Base-by-base conservation (phyloP, 92 coral and sea anemone species). In the Chrysogorgia sp. region DNA sequence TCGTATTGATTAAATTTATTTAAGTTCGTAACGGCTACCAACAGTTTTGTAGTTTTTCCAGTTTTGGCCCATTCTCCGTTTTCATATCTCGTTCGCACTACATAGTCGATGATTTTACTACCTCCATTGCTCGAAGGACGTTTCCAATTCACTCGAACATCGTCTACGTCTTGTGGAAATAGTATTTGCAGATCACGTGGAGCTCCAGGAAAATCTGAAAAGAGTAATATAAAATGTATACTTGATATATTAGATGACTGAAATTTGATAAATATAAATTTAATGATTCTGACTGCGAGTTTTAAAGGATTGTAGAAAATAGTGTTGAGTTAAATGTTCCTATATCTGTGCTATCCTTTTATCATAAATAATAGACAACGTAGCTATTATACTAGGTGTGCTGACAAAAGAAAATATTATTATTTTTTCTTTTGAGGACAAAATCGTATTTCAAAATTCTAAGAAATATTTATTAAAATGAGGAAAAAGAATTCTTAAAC, bases 51-150 rank as follows among this genome's bases (percentile, higher is more conserved):
- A 7, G n/a, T 47, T 6, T 15, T 47, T 47, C 53, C 53, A 15
- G n/a, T n/a, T 7, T 47, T 2, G n/a, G 14, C 2, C 53, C 53
- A 47, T 2, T 6, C 2, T 47, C n/a, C n/a, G 15, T 7, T 47
- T 47, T 41, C 37, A 3, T 68, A 33, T 19, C 34, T 68, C 26
- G 52, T 55, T 28, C 24, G 25, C 1, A 68, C 34, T 10, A 41
- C 58, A 41, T 68, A 68, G n/a, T 30, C 34, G 32, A 68, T 47
- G 5, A 68, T 45, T 20, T 43, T 41, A 41, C 35, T 22, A 24
- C 75, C 75, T 41, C 75, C 75, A 47, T 68, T 47, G 14, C 22
- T 41, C 1, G 48, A 26, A 1, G 75, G 75, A 41, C 52, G 75
- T 34, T 19, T 43, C 75, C 75, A 68, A 9, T 23, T 41, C 6